Percentiles rank a stretch among this genome's conserved stretches.
phyloP scores from a whole-genome alignment of 2,113 vertebrate genomes.

The Chaenogobius annularis region DNA sequence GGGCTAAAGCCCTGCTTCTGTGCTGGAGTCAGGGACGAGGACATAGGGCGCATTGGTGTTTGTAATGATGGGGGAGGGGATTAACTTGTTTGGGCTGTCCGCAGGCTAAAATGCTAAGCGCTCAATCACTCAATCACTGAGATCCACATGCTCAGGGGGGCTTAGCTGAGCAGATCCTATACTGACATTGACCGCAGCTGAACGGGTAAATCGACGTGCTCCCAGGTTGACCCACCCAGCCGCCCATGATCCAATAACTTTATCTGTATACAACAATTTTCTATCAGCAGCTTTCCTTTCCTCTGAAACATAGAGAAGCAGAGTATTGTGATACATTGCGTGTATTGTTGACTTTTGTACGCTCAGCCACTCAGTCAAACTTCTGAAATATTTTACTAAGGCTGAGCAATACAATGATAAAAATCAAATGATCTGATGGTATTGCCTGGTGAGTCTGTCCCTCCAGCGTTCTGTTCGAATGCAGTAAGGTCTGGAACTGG shows the following conservation, averaged over 20 bases:
- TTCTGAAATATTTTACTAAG: background rate
- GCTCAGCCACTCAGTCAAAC: background rate
- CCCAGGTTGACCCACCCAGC: conserved; percentile 43
- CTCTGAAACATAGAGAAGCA: conserved; percentile 14
- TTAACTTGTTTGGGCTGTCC: conserved; percentile 75
- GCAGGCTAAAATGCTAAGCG: conserved; percentile 69
- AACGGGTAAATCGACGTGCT: conserved; percentile 47
- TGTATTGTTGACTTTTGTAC: background rate
- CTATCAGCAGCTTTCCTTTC: conserved; percentile 44
- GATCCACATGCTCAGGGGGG: conserved; percentile 67
- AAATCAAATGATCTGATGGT: background rate
- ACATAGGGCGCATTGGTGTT: conserved; percentile 23
- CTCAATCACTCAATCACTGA: conserved; percentile 75
- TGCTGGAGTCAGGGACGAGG: conserved; percentile 46
- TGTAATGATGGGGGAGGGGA: conserved; percentile 54
- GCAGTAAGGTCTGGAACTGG: no score
- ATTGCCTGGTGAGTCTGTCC: no score
- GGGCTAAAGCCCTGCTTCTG: conserved; percentile 58
- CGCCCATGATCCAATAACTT: conserved; percentile 44
- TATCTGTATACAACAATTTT: conserved; percentile 42
- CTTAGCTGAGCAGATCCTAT: conserved; percentile 61
- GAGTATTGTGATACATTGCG: conserved; percentile 20
- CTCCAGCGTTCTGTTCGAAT: no score
- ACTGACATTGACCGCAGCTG: conserved; percentile 61
- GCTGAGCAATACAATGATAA: background rate